Evolutionary conservation across 2,888 invertebrate species (phyloP).

Genomic region (Andrena trimmerana): DNA sequence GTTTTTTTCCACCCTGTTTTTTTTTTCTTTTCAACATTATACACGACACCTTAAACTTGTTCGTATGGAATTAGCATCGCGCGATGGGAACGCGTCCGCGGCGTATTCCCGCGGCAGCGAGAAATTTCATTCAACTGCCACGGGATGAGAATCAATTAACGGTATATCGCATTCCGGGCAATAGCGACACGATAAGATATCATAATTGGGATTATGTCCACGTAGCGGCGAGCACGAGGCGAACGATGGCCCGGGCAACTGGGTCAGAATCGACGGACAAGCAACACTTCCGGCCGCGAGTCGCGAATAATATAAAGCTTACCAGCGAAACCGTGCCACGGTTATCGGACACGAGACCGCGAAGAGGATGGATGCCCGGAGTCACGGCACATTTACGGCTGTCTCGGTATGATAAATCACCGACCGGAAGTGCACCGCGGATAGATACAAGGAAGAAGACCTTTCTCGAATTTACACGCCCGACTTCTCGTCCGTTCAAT

Average conservation of each 20-base stretch:
- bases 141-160: constrained; percentile 60
- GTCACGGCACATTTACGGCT: constrained; percentile 35
- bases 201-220: constrained; percentile 17
- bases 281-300: constrained; percentile 38
- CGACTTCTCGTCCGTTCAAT: neutral
- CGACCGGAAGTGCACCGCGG: constrained; percentile 22
- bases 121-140: constrained; percentile 54
- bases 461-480: constrained; percentile 35
- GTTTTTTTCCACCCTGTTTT: neutral
- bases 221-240: neutral
- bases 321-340: constrained; percentile 1
- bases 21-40: neutral
- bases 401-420: constrained; percentile 51
- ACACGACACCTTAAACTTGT: constrained; percentile 23
- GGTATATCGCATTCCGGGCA: constrained; percentile 50
- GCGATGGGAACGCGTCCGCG: constrained; percentile 50
- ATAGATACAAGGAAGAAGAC: constrained; percentile 20
- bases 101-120: constrained; percentile 54
- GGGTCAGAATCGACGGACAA: constrained; percentile 18
- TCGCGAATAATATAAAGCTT: constrained; percentile 46
- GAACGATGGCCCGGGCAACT: constrained; percentile 16
- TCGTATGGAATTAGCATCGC: constrained; percentile 34
- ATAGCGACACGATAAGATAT: constrained; percentile 35
- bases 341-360: constrained; percentile 29
- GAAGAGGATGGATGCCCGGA: constrained; percentile 11